Base-by-base conservation (phyloP, 2,113 vertebrate genomes). In the Halcyon senegalensis region DNA sequence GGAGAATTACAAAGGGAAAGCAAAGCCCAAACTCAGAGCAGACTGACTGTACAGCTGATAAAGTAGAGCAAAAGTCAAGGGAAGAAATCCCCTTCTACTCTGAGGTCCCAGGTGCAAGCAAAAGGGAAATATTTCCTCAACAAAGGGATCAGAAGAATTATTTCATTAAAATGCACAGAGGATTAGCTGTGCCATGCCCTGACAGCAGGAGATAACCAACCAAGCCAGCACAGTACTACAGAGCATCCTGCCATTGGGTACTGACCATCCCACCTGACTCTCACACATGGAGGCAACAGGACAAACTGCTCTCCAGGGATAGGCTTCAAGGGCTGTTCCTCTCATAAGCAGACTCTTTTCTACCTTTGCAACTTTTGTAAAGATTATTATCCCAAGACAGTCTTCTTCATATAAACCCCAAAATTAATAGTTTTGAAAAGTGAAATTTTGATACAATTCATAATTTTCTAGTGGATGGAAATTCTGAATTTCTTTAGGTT, bases 171-270 rank as follows among this genome's bases (percentile, higher is more conserved):
- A 89, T 31, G 25, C 43, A 51, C 70, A 59, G 74, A 85, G 74
- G 48, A 79, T 95, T 82, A 83, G 25, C 72, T 75, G 51, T 48
- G 60, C 77, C 74, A 84, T 69, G 78, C 87, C 77, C 84, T 64
- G 53, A 25, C 33, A 84, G 35, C 76, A 43, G 77, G 21, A 92
- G 74, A 64, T 39, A 81, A 24, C 50, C 41, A 77, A 41, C 7
- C 4, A 25, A 63, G 51, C 44, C 66, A 48, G 18, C 16, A 35
- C 0, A 0, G 62, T 43, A 9, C 33, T 46, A 20, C 67, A 48
- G 67, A 75, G 46, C 85, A 77, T 15, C 53, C 55, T 44, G 75
- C 25, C 67, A 41, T 1, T 16, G n/a, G 24, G 17, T 46, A 30
- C 63, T 53, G 43, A 48, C 58, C 64, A 7, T 20, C 31, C 23